Evolutionary conservation across 2,797 vertebrate genomes (phyloP), one percentile per base, ranked within the genome.

Genomic region (Scomberomorus guttatus): DNA sequence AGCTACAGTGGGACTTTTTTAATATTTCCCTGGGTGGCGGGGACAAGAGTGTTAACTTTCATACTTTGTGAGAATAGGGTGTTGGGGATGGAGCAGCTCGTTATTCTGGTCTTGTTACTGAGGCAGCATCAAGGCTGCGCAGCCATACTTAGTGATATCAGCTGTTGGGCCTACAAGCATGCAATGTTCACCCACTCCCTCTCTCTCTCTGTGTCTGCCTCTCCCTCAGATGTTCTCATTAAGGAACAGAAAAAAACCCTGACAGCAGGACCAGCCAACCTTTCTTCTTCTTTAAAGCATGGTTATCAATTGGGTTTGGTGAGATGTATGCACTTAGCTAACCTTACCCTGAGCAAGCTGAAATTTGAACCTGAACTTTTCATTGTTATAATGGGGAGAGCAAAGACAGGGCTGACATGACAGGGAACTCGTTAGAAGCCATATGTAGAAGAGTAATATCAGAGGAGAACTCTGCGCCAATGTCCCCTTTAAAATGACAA

Each of bases 31-130:
- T 1, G 3, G 54, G 25, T 58, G 24, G 22, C 34, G 27, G 62
- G 58, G 60, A 72, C 34, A 22, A 50, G 67, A 57, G 71, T 52
- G 79, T 74, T 82, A 88, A 80, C 75, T 83, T 84, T 87, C 71
- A 80, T 62, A 83, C 80, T 70, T 78, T 75, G 54, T 24, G 50
- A 62, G 69, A 79, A 80, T 60, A 44, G 50, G 78, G 65, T 56
- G 72, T 77, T 9, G 15, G 14, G 32, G 80, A 52, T 75, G 78
- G 76, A 82, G 78, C 20, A 29, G 50, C 83, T 92, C 61, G 74
- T 90, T 93, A 92, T 88, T 85, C 72, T 62, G n/a, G 84, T 68
- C 82, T 89, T 77, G 82, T 88, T 88, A 85, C 79, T 22, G 81
- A 82, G 59, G 86, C 62, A 61, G 85, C 77, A 83, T 78, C 54